Evolutionary conservation across 2,797 vertebrate genomes (phyloP).

Genomic region (Gallinago stenura): DNA sequence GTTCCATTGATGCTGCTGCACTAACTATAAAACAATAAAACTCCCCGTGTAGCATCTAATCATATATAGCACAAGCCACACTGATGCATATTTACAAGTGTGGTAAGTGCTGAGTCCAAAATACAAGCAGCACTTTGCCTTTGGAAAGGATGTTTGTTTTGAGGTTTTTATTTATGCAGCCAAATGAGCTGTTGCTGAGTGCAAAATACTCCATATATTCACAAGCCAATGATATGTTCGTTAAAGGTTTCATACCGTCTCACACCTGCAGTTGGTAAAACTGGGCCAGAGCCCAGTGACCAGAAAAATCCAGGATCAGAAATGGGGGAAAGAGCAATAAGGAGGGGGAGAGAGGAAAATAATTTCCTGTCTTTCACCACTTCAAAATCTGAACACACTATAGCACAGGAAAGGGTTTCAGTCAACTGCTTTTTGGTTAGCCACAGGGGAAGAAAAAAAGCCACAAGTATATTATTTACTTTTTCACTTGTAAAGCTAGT

Average conservation of each 20-base stretch:
- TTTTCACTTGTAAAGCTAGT: not conserved
- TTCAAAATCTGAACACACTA: not conserved
- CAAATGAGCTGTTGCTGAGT: not conserved
- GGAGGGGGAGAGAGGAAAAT: not conserved
- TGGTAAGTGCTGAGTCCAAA: constrained; percentile 14
- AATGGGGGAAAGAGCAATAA: not conserved
- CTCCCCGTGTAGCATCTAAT: not conserved
- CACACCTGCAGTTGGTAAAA: constrained; percentile 11
- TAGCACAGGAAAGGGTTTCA: not conserved
- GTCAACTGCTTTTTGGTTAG: not conserved
- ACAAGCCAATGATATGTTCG: accelerated
- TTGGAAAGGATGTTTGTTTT: constrained; percentile 1
- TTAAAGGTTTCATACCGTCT: not conserved
- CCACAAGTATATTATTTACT: accelerated
- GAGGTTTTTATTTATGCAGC: constrained; percentile 5
- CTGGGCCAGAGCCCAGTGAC: not conserved
- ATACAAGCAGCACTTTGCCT: not conserved
- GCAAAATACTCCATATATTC: not conserved
- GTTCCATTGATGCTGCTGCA: not conserved
- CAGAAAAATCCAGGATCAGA: not conserved
- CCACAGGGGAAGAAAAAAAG: not conserved
- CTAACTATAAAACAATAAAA: constrained; percentile 14
- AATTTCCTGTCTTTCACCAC: not conserved
- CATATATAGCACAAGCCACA: not conserved
- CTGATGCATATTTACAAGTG: constrained; percentile 22